These are phyloP conservation scores for Drosophila pandora DNA, from an alignment of 1,140 invertebrate genomes.

Conservation along the genomic window DNA sequence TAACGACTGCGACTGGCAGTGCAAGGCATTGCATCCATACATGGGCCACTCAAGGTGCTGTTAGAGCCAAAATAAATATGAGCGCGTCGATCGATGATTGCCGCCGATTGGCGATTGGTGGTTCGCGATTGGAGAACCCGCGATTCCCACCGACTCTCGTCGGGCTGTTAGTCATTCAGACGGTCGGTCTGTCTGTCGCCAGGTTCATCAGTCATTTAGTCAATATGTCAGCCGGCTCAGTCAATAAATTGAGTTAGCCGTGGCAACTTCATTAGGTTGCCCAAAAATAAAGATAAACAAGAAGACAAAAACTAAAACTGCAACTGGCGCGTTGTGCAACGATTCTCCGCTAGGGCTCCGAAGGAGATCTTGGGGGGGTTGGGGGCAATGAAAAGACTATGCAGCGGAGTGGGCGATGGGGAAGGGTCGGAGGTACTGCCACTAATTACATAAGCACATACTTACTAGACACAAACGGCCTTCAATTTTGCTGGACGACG, in stretches of 20 bases:
- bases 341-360: slow-evolving; percentile 40
- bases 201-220: slow-evolving; percentile 66
- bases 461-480: slow-evolving; percentile 38
- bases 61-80: slow-evolving; percentile 64
- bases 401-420: not conserved
- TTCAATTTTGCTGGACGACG: slow-evolving; percentile 63
- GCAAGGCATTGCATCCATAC: slow-evolving; percentile 53
- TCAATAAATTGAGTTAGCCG: slow-evolving; percentile 74
- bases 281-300: slow-evolving; percentile 59
- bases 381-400: not conserved
- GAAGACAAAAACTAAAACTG: slow-evolving; percentile 18
- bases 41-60: slow-evolving; percentile 70
- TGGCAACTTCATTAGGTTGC: slow-evolving; percentile 69
- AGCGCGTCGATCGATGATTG: slow-evolving; percentile 41
- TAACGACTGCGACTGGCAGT: slow-evolving; percentile 43
- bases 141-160: slow-evolving; percentile 61
- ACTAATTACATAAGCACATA: slow-evolving; percentile 77
- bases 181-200: slow-evolving; percentile 29
- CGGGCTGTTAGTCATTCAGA: slow-evolving; percentile 49
- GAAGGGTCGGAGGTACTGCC: slow-evolving; percentile 26
- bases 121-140: slow-evolving; percentile 36
- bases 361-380: not conserved
- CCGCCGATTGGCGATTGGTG: slow-evolving; percentile 3
- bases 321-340: slow-evolving; percentile 52
- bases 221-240: slow-evolving; percentile 55